phyloP scores from a whole-genome alignment of 2,113 vertebrate genomes.

The Cynopterus brachyotis region DNA sequence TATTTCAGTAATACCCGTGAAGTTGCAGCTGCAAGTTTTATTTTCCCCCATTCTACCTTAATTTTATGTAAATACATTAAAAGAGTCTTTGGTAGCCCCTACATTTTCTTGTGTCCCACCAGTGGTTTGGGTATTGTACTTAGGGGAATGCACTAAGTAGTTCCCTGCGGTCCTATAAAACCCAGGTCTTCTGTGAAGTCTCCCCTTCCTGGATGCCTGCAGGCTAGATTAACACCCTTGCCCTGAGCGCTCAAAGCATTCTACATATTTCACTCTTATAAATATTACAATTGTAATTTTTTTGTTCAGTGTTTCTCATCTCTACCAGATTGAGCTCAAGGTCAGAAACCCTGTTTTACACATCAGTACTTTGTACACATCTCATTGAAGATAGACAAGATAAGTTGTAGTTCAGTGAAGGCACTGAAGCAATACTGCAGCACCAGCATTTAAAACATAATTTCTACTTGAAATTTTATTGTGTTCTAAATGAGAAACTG shows the following conservation, averaged over 20 bases:
- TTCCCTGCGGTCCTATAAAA: neutral
- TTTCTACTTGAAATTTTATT: constrained; percentile 3
- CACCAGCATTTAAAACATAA: neutral
- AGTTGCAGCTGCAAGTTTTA: neutral
- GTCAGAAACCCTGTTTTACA: neutral
- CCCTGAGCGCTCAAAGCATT: neutral
- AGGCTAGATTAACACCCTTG: neutral
- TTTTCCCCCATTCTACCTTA: neutral
- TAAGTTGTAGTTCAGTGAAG: neutral
- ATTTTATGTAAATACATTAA: neutral
- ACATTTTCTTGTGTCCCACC: neutral
- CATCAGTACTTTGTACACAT: neutral
- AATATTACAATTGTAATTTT: neutral
- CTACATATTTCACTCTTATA: neutral
- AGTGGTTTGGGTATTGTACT: neutral
- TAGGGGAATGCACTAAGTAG: neutral
- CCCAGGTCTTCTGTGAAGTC: neutral
- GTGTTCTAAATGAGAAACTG: neutral
- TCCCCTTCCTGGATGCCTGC: neutral
- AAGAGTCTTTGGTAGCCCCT: neutral
- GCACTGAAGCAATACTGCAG: neutral
- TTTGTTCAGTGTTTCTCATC: neutral
- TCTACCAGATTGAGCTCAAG: neutral
- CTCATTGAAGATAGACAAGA: neutral
- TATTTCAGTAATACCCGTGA: neutral